Percentiles rank a stretch among this genome's conserved stretches.
Evolutionary conservation across 2,113 vertebrate species (phyloP).

Genomic region (Toxostoma redivivum): DNA sequence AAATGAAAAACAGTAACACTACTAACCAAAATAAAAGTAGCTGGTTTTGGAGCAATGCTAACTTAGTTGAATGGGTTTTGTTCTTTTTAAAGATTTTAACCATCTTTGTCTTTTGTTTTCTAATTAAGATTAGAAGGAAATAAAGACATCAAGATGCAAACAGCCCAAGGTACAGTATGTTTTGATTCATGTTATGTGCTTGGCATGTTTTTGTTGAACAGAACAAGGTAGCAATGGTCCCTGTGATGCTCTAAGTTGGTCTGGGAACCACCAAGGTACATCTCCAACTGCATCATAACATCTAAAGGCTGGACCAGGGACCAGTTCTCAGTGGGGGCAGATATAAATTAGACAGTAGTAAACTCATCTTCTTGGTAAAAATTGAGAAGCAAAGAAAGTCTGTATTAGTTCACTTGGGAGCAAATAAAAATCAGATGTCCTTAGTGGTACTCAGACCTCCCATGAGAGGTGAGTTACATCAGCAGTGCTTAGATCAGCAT

Average conservation of each 20-base stretch:
- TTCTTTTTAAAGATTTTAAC: background rate
- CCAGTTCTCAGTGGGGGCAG: background rate
- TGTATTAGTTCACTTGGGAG: background rate
- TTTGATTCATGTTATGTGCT: background rate
- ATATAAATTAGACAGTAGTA: background rate
- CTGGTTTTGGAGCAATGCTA: background rate
- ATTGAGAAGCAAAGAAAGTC: background rate
- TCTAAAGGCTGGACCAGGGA: background rate
- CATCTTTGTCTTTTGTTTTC: slow-evolving; percentile 45
- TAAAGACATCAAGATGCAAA: slow-evolving; percentile 11
- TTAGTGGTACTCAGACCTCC: background rate
- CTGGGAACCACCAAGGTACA: background rate
- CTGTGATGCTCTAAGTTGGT: background rate
- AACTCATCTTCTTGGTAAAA: background rate
- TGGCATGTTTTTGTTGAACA: background rate
- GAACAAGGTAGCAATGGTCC: background rate
- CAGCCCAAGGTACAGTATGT: slow-evolving; percentile 65
- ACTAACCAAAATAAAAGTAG: background rate
- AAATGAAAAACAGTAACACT: background rate
- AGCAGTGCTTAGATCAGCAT: background rate
- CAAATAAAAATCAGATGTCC: background rate
- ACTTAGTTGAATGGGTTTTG: background rate
- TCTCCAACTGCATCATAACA: background rate
- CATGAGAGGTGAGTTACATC: background rate
- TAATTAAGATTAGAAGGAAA: slow-evolving; percentile 73